Conservation (phyloP, 2,113 vertebrate species). For the Lonchura striata region DNA sequence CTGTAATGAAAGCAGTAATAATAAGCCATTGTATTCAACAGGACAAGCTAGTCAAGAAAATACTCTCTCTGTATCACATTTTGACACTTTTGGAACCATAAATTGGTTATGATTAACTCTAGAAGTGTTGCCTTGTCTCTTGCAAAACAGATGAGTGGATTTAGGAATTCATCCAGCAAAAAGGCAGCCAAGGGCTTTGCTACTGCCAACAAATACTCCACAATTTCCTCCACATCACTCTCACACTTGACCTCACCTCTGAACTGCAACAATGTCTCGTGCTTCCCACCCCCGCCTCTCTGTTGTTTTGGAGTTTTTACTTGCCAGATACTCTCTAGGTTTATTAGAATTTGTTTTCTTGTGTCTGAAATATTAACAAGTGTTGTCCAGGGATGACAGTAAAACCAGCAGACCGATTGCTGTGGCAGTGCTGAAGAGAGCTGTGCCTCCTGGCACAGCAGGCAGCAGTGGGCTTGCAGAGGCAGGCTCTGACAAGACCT, state of each 20-base stretch:
- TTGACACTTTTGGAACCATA: conserved; percentile 33
- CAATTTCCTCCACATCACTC: not conserved
- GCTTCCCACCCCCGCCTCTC: not conserved
- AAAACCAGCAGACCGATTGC: not conserved
- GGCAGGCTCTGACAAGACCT: not conserved
- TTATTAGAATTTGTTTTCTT: not conserved
- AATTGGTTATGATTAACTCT: conserved; percentile 44
- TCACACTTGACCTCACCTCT: not conserved
- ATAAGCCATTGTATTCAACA: conserved; percentile 20
- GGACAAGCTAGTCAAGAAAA: conserved; percentile 13
- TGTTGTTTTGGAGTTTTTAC: rapidly evolving
- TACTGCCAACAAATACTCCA: conserved; percentile 4
- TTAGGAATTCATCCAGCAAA: conserved; percentile 31
- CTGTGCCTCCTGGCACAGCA: not conserved
- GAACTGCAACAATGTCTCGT: rapidly evolving
- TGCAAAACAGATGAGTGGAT: conserved; percentile 35
- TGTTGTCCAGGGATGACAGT: not conserved
- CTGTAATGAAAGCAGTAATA: not conserved
- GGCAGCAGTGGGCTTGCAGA: not conserved
- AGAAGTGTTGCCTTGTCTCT: not conserved
- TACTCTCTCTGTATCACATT: not conserved
- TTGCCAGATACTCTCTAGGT: not conserved
- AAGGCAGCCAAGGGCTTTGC: conserved; percentile 13
- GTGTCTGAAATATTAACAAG: not conserved
- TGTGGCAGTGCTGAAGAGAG: not conserved